Percentiles rank a stretch among this genome's conserved stretches.
phyloP scores from a whole-genome alignment of 1,140 invertebrate genomes.

The Pissodes strobi region DNA sequence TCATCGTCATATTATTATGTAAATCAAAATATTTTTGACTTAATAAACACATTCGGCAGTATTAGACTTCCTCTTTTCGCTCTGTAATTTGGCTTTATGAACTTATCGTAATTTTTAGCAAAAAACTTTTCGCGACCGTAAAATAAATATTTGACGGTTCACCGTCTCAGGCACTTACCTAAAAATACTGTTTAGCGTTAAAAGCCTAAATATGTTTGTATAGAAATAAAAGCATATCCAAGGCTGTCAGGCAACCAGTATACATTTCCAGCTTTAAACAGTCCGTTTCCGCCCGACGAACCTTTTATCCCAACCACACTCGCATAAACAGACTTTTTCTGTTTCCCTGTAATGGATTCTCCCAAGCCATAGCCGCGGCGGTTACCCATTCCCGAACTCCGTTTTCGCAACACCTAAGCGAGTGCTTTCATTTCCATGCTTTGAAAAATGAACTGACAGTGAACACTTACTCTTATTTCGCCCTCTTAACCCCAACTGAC shows the following conservation, averaged over 20 bases:
- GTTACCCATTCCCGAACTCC: neutral
- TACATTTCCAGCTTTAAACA: conserved; percentile 9
- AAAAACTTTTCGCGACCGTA: neutral
- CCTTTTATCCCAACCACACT: conserved; percentile 17
- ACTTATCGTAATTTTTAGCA: too few relatives aligned
- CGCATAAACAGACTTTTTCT: conserved; percentile 31
- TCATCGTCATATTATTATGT: too few relatives aligned
- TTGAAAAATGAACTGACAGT: conserved; percentile 38
- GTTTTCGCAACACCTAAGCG: conserved; percentile 26
- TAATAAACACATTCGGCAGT: too few relatives aligned
- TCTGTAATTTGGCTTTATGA: too few relatives aligned
- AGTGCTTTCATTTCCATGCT: conserved; percentile 35
- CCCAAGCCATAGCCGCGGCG: conserved; percentile 1
- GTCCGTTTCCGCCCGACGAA: conserved; percentile 8
- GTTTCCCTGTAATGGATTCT: conserved; percentile 29
- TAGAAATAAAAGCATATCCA: conserved; percentile 9
- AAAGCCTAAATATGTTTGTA: conserved; percentile 21
- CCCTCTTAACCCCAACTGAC: conserved; percentile 35
- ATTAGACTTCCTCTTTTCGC: too few relatives aligned
- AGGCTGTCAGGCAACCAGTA: conserved; percentile 4
- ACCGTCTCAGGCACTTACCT: neutral
- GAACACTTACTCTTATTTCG: conserved; percentile 41
- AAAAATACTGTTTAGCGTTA: neutral
- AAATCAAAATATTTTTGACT: too few relatives aligned
- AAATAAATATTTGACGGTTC: neutral